Evolutionary conservation across 1,140 invertebrate species (phyloP), one percentile per base, ranked within the genome.

Genomic region (Glomeris maerens): DNA sequence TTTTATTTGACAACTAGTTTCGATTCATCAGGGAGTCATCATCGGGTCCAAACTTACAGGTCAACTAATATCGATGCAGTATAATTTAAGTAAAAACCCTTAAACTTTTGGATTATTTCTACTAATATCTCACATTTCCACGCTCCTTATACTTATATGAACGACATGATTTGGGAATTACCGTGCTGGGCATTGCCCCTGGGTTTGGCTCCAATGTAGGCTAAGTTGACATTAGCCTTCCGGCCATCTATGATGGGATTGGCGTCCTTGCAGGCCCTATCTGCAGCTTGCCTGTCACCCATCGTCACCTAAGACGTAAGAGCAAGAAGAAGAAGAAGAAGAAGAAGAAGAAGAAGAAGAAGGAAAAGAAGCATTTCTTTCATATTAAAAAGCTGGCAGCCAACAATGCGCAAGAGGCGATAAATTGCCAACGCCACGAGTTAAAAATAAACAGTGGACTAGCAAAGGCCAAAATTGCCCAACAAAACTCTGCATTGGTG

Each of bases 241-340:
- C 94, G 78, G 39, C 94, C 94, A 68, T 98, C 93, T 62, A 97
- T 98, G 67, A 97, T 94, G 21, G 93, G 94, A 72, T 97, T 97
- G 13, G 92, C 90, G 62, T 98, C 92, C 71, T 95, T 93, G 67
- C 90, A 94, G 20, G 94, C 94, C 60, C 90, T 74, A 64, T 96
- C 92, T 29, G 94, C 92, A 44, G 88, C 85, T 38, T 82, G 78
- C 61, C 83, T 74, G 64, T 95, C 90, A 28, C 85, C 81, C 94
- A 98, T 98, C 66, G 95, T 98, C 53, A 97, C 91, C 93, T 97
- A 75, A 2, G 65, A 58, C 4, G 25, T 21, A 42, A 7, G 17
- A 42, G 25, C 20, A 42, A 7, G 40, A 84, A 85, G 54, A 87
- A 80, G 62, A 86, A 84, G 17, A 83, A 66, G 0, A 81, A 75